These are phyloP conservation scores for Syngnathoides biaculeatus DNA, from an alignment of 2,113 vertebrate genomes.

Conservation along the genomic window DNA sequence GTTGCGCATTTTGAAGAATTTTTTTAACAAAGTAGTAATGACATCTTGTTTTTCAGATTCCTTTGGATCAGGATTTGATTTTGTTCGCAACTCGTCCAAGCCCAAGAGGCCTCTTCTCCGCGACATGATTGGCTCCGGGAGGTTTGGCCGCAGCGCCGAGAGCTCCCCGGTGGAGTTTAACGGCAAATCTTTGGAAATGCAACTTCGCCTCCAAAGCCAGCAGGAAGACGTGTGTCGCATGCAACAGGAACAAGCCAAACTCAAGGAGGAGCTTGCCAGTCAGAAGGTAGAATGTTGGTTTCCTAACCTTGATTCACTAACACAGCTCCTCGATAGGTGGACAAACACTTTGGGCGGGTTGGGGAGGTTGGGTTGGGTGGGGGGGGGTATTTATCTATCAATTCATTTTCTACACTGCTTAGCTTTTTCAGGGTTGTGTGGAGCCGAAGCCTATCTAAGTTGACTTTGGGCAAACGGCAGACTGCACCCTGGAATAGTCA, in stretches of 20 bases:
- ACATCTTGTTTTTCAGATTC: constrained; percentile 55
- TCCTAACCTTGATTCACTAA: neutral
- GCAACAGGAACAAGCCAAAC: constrained; percentile 80
- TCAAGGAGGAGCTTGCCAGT: constrained; percentile 75
- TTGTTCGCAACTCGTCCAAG: constrained; percentile 77
- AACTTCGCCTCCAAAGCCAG: constrained; percentile 80
- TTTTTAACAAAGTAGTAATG: neutral
- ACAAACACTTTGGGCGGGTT: too few species aligned
- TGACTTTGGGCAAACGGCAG: too few species aligned
- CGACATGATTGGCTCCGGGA: constrained; percentile 75
- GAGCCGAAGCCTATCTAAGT: too few species aligned
- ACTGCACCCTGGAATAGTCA: too few species aligned
- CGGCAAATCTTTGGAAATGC: constrained; percentile 72
- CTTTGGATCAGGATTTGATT: constrained; percentile 83
- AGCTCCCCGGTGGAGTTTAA: constrained; percentile 70
- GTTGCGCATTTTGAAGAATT: neutral
- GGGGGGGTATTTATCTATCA: too few species aligned
- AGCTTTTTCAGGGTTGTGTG: too few species aligned
- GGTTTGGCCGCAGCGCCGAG: constrained; percentile 67
- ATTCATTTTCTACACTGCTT: too few species aligned
- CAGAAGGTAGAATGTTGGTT: constrained; percentile 64
- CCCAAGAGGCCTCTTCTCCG: constrained; percentile 74
- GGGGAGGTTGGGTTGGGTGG: too few species aligned
- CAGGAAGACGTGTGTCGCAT: constrained; percentile 82
- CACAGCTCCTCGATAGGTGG: neutral